Evolutionary conservation across 2,797 vertebrate genomes (phyloP), one percentile per base, ranked within the genome.

Genomic region (Bovichtus diacanthus): DNA sequence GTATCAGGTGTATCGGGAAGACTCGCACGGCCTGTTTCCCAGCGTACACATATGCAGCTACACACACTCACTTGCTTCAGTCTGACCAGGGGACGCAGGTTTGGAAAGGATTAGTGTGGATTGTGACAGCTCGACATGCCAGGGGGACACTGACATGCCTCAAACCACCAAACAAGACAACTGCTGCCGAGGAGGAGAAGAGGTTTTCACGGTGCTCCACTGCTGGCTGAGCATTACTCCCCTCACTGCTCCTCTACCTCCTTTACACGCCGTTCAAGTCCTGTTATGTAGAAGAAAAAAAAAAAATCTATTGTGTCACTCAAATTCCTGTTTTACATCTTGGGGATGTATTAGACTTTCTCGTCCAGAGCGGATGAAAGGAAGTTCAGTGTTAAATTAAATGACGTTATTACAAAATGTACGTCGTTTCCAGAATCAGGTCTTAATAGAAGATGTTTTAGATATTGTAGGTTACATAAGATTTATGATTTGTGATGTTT

Each of bases 111-210:
- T 90, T 87, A 90, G 75, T 59, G 23, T 81, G 84, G 78, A 87
- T 81, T 91, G 78, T 90, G 87, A 76, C 74, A 74, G 76, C 86
- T 77, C 66, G 9, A 76, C 76, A 81, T 86, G 77, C 84, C 68
- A n/a, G 38, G 54, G 79, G 76, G 85, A 81, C 68, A 64, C 73
- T 83, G 76, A 80, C 74, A 44, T 74, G 73, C 78, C 73, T 79
- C 78, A 41, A 18, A 56, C 34, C 7, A 21, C 59, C 71, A 62
- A 74, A 73, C 66, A 49, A 70, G 74, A 85, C 86, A 72, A 86
- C 82, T 87, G 77, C 66, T 80, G 15, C 47, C 27, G 60, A 10
- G 60, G 59, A 63, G 58, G 66, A 74, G 70, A 15, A 61, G 38
- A 54, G 1, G 31, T 34, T 68, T 76, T 36, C 16, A 29, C 18